Base-by-base conservation (phyloP, 2,113 vertebrate species). In the Poicephalus meyeri region DNA sequence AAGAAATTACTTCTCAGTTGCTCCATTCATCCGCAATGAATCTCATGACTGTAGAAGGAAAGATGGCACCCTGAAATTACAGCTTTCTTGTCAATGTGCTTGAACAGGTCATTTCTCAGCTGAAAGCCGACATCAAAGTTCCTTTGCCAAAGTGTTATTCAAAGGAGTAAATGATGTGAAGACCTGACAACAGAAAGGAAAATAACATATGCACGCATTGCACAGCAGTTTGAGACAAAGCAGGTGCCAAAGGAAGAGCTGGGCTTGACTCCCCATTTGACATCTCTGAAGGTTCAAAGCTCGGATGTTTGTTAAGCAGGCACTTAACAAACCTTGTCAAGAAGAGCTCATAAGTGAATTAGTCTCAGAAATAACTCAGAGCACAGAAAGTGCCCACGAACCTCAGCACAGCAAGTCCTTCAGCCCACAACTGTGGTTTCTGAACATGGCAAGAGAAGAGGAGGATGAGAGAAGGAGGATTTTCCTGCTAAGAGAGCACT, bases 11-110 rank as follows among this genome's bases (percentile, higher is more conserved):
- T 94, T 90, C 42, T 80, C 56, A 76, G 77, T 93, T 87, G 64
- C 92, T 84, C 86, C 84, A 91, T 87, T 92, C 71, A 94, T 93
- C 94, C 80, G 53, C 61, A 91, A 90, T 97, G 82, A 92, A 61
- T 84, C 80, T 64, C 82, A 86, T 58, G 88, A 91, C 69, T 81
- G 41, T 3, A 79, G 76, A 91, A 39, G 86, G 86, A 96, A 83
- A 91, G 91, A 92, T 86, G 83, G 80, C 86, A 72, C 93, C 81
- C 91, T 77, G 94, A 97, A 98, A 98, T 97, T 81, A 96, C 39
- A 97, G 74, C 76, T 95, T 97, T 95, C 64, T 70, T 81, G 80
- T 91, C 74, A 92, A 33, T 25, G 41, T 64, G 55, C 83, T 80
- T 68, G 65, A 95, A 88, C 55, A 87, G 25, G 79, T 96, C 58